Evolutionary conservation across 2,888 invertebrate genomes (phyloP), one percentile per base, ranked within the genome.

Genomic region (Drosophila peninsularis): DNA sequence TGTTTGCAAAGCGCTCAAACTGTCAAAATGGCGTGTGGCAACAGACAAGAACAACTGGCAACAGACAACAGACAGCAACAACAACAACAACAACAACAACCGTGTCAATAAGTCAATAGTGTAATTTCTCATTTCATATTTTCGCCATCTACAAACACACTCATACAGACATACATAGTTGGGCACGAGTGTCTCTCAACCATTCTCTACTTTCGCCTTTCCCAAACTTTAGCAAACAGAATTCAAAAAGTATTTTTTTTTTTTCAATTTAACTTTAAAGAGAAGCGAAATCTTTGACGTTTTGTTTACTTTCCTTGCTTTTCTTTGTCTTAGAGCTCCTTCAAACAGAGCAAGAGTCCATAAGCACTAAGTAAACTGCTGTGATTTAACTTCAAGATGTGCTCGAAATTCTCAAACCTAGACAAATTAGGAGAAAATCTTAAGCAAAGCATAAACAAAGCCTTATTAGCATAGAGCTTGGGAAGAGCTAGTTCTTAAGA

Each of bases 81-180:
- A 39, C 54, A 61, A 55, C 49, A 61, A 49, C 60, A 62, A 37
- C 62, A 44, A 54, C 41, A 55, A 52, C 58, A 75, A 67, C 62
- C 58, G 69, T 69, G 81, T 72, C 75, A 75, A 75, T 82, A 75
- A 82, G 82, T 82, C 85, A 82, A 82, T 82, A 85, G 85, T 85
- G 72, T 78, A 85, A 85, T 82, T 82, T 80, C 78, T 66, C 78
- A 66, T 82, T 82, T 82, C 78, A 82, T 70, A 79, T 78, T 84
- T 85, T 62, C 47, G 50, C 44, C 58, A 45, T 30, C 54, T 10
- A 49, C 42, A 54, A 49, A 53, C 27, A 42, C 39, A 17, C 1
- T 11, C 41, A 24, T 24, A 45, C 10, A 39, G 3, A 24, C 6
- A 34, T 54, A 42, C 3, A 24, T 42, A 42, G 42, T 42, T 42